Base-by-base conservation (phyloP, 2,888 invertebrate species). In the Biston betularia region DNA sequence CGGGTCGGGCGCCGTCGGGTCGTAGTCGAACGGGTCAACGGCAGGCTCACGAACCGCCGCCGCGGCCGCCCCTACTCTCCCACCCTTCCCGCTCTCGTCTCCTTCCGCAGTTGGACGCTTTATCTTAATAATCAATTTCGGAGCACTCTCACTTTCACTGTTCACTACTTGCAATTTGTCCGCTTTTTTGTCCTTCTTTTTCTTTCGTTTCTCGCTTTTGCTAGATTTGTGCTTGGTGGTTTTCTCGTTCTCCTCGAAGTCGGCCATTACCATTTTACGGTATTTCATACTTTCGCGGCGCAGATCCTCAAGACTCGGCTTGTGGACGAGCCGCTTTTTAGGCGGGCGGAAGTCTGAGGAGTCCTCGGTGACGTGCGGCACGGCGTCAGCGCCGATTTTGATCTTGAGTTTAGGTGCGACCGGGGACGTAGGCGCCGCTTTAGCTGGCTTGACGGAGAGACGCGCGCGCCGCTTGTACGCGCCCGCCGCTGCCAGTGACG, bases 221-320 rank as follows among this genome's bases (percentile, higher is more conserved):
- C 77, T 84, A 64, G 89, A 83, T 84, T 91, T 89, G 76, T 83
- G 84, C 74, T 92, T 89, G 73, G 94, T 92, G 14, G 89, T 89
- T 74, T 94, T 94, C 75, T 96, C 96, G 73, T 95, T 95, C 76
- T 96, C 96, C 68, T 96, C 96, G 80, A 97, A 97, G 80, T 96
- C 96, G 6, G 97, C 97, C 97, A 97, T 97, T 4, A 98, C 96
- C 94, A 95, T 95, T 71, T 96, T 95, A 14, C 98, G 95, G 87
- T 95, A 98, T 82, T 97, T 97, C 98, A 98, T 98, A 77, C 97
- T 97, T 79, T 98, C 97, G 2, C 97, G 95, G 71, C 96, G 96
- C 56, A 97, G 88, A 80, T 97, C 97, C 86, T 98, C 97, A 72
- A 97, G 95, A 70, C 96, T 96, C 0, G 97, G 97, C 70, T 95